Evolutionary conservation across 1,140 invertebrate genomes (phyloP), one percentile per base, ranked within the genome.

Genomic region (Maniola jurtina): DNA sequence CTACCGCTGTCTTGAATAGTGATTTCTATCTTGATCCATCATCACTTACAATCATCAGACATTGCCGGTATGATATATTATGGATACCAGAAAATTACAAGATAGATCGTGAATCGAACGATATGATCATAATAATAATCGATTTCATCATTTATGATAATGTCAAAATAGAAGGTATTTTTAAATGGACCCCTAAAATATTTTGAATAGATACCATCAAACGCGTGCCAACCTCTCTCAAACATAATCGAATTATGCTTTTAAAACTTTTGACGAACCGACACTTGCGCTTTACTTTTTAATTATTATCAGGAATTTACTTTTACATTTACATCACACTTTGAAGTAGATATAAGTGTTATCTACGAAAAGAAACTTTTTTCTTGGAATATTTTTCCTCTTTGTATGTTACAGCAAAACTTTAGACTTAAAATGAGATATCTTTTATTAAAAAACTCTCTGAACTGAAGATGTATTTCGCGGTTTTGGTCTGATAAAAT

Each of bases 211-310:
- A n/a, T 45, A 45, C 10, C 48, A 52, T 52, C 48, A 8, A 52
- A 52, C 7, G 14, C 14, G 6, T 52, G 14, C 5, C 45, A 48
- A 13, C 45, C 15, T 25, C 16, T 52, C 14, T 25, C 6, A 52
- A 25, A 52, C 48, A 52, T 52, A 16, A 52, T 52, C 48, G 48
- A 52, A 52, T 52, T 52, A 48, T 14, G 15, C 48, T 16, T 52
- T 52, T 16, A 52, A 9, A 52, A 52, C 48, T 15, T 25, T 7
- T 52, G 48, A 52, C 16, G 58, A 45, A 33, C 9, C 6, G 14
- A 52, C 14, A 11, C 25, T 52, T 16, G 36, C 48, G 45, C 47
- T 64, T 64, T 47, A 64, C 62, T 66, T 66, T 66, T 57, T 60
- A 66, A 58, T 55, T 47, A 58, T 52, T 47, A n/a, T n/a, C n/a